phyloP scores from a whole-genome alignment of 2,888 invertebrate genomes.

The Sphecodes monilicornis region DNA sequence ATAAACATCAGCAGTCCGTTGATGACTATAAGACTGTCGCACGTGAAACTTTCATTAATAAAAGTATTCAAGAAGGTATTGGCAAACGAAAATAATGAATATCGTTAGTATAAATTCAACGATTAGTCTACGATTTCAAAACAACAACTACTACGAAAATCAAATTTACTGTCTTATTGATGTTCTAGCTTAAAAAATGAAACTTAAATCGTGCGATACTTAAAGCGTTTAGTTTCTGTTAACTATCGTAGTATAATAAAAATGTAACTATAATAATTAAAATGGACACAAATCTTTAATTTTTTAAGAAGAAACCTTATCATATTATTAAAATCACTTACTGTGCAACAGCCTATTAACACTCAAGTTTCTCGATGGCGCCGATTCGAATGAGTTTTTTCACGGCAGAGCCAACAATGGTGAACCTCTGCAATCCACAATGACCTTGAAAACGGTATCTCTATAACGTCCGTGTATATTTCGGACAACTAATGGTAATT shows the following conservation, averaged over 20 bases:
- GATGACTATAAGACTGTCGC: background rate
- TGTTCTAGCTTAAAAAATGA: background rate
- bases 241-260: background rate
- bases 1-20: background rate
- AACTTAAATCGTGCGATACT: background rate
- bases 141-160: background rate
- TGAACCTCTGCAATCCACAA: slow-evolving; percentile 2
- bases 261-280: background rate
- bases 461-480: slow-evolving; percentile 8
- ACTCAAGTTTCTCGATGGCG: background rate
- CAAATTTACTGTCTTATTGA: background rate
- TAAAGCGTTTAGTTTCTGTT: background rate
- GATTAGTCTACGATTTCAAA: no score
- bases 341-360: slow-evolving; percentile 3
- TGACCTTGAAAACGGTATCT: background rate
- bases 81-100: background rate
- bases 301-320: background rate
- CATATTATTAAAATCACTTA: background rate
- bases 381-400: background rate
- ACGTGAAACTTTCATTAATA: background rate
- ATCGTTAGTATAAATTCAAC: background rate
- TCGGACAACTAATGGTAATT: slow-evolving; percentile 2
- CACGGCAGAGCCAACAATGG: background rate
- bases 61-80: background rate
- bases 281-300: background rate